Percentiles rank a stretch among this genome's conserved stretches.
phyloP scores from a whole-genome alignment of 2,888 invertebrate genomes.

The Ormyrus labotus region DNA sequence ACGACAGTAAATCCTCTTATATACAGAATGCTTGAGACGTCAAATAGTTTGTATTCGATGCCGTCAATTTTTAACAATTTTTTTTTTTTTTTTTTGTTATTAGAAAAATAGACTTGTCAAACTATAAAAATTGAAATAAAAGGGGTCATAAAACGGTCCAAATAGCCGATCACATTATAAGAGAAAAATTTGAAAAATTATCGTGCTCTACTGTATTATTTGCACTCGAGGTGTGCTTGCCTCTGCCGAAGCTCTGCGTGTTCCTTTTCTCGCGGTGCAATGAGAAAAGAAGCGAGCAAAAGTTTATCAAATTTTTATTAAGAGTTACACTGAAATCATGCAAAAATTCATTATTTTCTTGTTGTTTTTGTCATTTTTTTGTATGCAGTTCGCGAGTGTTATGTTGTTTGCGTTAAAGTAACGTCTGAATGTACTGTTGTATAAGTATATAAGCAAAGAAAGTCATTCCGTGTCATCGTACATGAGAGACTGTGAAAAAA shows the following conservation, averaged over 20 bases:
- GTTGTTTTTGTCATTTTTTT: slow-evolving; percentile 19
- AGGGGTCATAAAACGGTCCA: not conserved
- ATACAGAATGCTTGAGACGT: too few relatives aligned
- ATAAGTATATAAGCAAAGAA: not conserved
- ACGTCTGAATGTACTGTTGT: not conserved
- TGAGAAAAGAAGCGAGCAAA: slow-evolving; percentile 27
- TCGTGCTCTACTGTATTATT: slow-evolving; percentile 50
- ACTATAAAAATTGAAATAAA: not conserved
- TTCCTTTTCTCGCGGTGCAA: slow-evolving; percentile 16
- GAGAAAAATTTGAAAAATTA: slow-evolving; percentile 15
- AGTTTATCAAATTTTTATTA: not conserved
- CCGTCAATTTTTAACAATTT: too few relatives aligned
- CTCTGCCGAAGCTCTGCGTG: slow-evolving; percentile 58
- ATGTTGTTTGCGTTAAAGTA: not conserved
- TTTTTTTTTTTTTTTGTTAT: too few relatives aligned
- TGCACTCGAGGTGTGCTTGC: slow-evolving; percentile 52
- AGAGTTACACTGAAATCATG: not conserved
- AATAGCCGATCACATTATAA: not conserved
- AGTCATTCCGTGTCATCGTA: not conserved
- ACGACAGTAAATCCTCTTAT: slow-evolving; percentile 34
- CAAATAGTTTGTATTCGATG: not conserved
- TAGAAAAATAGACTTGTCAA: not conserved
- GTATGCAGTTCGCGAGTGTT: not conserved
- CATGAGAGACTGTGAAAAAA: slow-evolving; percentile 20
- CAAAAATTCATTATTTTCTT: not conserved